Conservation (phyloP, 35 echinoderm and acorn worm species). For the Ptychodera flava region DNA sequence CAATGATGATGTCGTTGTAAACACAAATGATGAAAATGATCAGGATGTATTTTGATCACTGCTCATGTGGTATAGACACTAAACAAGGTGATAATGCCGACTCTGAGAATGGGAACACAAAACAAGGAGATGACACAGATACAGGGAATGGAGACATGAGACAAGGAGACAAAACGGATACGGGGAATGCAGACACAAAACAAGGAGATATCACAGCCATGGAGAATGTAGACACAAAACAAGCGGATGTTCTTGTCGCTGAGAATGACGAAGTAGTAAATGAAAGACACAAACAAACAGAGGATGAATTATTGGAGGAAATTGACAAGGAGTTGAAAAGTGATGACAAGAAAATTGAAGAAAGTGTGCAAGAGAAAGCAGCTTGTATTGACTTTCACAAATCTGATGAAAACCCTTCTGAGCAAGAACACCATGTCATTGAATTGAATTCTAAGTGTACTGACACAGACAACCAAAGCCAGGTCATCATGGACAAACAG, state of each 20-base stretch:
- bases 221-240: neutral
- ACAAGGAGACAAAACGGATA: neutral
- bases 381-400: too few species aligned
- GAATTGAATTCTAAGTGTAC: too few species aligned
- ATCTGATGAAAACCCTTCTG: too few species aligned
- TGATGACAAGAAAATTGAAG: neutral
- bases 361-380: too few species aligned
- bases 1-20: neutral
- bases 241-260: neutral
- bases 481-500: too few species aligned
- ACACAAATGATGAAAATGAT: neutral
- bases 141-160: slow-evolving; percentile 3
- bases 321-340: slow-evolving; percentile 15
- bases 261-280: neutral
- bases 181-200: slow-evolving; percentile 19
- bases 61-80: neutral
- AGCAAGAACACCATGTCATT: too few species aligned
- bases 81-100: neutral
- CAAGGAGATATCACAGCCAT: slow-evolving; percentile 10
- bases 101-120: neutral
- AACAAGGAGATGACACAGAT: slow-evolving; percentile 2
- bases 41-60: neutral
- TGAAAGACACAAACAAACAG: slow-evolving; percentile 4
- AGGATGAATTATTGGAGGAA: slow-evolving; percentile 12
- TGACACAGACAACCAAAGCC: too few species aligned